A percentile compares a stretch with the other conserved stretches of the same genome.
Conservation (phyloP, 2,113 vertebrate genomes). For the Apteryx owenii region DNA sequence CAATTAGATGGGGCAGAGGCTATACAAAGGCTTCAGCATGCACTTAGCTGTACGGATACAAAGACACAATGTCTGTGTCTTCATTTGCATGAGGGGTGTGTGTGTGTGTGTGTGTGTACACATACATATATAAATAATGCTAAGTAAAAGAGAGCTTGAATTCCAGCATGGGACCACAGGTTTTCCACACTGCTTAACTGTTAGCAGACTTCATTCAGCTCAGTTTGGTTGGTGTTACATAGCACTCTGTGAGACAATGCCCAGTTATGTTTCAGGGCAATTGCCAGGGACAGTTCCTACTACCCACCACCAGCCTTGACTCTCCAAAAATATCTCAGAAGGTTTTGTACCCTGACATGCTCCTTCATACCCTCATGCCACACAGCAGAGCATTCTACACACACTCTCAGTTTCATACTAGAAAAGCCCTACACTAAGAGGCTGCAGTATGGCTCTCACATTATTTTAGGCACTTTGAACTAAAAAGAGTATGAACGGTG, state of each 20-base stretch:
- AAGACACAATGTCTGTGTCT: background rate
- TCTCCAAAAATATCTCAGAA: background rate
- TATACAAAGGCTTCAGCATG: background rate
- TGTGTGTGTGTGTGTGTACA: background rate
- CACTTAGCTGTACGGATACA: background rate
- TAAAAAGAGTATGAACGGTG: background rate
- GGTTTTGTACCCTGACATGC: background rate
- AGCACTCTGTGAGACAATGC: background rate
- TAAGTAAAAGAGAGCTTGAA: background rate
- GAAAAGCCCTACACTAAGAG: background rate
- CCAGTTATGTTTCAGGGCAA: background rate
- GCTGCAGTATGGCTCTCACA: background rate
- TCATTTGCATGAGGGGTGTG: background rate
- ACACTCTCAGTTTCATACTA: background rate
- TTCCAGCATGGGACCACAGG: background rate
- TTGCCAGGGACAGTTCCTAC: background rate
- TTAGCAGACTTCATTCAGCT: background rate
- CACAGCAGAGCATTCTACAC: background rate
- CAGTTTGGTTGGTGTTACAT: background rate
- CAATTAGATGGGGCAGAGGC: background rate
- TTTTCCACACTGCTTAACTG: background rate
- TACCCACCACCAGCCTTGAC: background rate
- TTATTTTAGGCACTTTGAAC: background rate
- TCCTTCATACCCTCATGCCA: background rate
- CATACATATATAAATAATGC: background rate